Base-by-base conservation (phyloP, 92 coral and sea anemone species). In the Parazoanthus swiftii region DNA sequence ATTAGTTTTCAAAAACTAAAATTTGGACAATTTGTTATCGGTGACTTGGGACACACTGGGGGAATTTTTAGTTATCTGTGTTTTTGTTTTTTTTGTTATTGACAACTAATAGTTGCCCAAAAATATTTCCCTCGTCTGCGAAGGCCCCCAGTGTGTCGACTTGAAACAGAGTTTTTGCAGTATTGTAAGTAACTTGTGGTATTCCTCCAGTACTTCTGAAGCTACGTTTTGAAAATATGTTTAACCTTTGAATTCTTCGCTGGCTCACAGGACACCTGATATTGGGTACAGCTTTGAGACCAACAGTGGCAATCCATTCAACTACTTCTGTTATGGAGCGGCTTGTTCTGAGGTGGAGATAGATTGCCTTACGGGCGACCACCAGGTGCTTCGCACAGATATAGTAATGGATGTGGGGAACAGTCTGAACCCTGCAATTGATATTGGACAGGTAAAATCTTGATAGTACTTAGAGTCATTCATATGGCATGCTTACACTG, bases 341-440 rank as follows among this genome's bases (percentile, higher is more conserved):
- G 88, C 93, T 0, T 94, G 98, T 76, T 94, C 98, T 67, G 98
- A 94, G 79, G 98, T 94, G 63, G 98, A 94, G 77, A 91, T 94
- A 42, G 98, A 94, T 82, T 93, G 95, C 84, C 91, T 94, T 36
- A 94, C 98, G 0, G 98, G 98, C 8, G 82, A 77, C 89, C 74
- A 36, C 29, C 88, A 94, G 93, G 94, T 91, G 65, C 91, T 94
- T 70, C 95, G 95, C 7, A 95, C 98, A 36, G 96, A 95, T 44
- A 89, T 93, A 8, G 96, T 95, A 44, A 95, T 95, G 98, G 96
- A 95, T 78, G 97, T 95, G 68, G 96, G 97, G 23, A 93, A 80
- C 81, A 94, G 98, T 44, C 88, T 94, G 11, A 94, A 94, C 82
- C 98, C 98, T 2, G 98, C 98, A 44, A 94, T 94, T 48, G 98